phyloP scores from a whole-genome alignment of 2,888 invertebrate species.

The Rhaphigaster nebulosa region DNA sequence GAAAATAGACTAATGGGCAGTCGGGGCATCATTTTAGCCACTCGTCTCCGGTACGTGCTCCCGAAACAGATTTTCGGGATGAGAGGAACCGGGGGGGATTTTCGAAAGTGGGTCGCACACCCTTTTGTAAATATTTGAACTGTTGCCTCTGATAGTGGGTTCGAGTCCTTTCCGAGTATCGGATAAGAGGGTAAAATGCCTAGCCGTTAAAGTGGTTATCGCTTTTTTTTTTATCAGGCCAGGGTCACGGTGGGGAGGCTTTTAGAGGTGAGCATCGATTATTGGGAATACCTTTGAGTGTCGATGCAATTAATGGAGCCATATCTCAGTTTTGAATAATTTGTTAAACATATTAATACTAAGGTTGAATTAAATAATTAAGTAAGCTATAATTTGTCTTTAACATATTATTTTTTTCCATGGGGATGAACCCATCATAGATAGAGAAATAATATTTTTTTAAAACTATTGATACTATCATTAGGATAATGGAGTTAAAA shows the following conservation, averaged over 20 bases:
- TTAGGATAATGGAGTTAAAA: no score
- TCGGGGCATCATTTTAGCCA: neutral
- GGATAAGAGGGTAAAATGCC: conserved; percentile 1
- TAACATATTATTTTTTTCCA: no score
- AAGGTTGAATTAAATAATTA: neutral
- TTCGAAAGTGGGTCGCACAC: conserved; percentile 3
- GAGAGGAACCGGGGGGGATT: neutral
- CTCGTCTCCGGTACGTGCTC: neutral
- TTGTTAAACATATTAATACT: neutral
- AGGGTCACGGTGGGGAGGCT: neutral
- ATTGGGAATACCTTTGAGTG: neutral
- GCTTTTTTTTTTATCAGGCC: neutral
- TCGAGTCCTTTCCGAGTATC: conserved; percentile 7
- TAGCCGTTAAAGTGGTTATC: neutral
- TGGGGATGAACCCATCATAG: no score
- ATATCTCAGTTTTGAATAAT: neutral
- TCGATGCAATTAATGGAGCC: neutral
- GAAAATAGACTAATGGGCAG: neutral
- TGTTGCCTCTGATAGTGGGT: conserved; percentile 7
- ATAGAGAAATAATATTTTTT: no score
- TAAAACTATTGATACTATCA: no score
- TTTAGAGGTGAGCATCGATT: conserved; percentile 19
- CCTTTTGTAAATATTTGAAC: conserved; percentile 37
- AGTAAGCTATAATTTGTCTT: neutral
- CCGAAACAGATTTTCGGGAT: conserved; percentile 37